A percentile compares a stretch with the other conserved stretches of the same genome.
phyloP scores from a whole-genome alignment of 2,888 invertebrate genomes.

The Cabera pusaria region DNA sequence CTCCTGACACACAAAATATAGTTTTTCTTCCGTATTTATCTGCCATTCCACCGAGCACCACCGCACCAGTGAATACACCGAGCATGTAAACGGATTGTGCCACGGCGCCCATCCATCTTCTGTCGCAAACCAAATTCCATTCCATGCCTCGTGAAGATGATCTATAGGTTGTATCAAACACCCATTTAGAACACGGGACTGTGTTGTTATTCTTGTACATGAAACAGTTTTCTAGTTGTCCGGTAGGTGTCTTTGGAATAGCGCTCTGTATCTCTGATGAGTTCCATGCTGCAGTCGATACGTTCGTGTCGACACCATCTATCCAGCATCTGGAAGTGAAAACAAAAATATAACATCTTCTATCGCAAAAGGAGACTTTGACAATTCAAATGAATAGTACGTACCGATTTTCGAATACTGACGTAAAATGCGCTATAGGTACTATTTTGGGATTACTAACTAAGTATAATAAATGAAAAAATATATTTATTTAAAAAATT shows the following conservation, averaged over 20 bases:
- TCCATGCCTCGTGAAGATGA: constrained; percentile 89
- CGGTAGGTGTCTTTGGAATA: constrained; percentile 81
- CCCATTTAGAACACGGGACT: constrained; percentile 79
- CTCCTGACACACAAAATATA: constrained; percentile 91
- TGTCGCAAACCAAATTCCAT: constrained; percentile 92
- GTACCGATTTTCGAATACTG: too few relatives aligned
- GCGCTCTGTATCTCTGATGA: constrained; percentile 77
- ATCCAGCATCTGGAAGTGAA: constrained; percentile 82
- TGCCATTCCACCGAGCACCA: constrained; percentile 90
- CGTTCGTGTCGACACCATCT: constrained; percentile 84
- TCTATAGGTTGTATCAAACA: constrained; percentile 89
- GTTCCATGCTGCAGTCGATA: constrained; percentile 80
- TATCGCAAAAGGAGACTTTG: too few relatives aligned
- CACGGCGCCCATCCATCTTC: constrained; percentile 91
- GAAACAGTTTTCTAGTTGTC: constrained; percentile 84
- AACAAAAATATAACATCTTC: too few relatives aligned
- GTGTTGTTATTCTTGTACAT: constrained; percentile 72
- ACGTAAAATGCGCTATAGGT: too few relatives aligned
- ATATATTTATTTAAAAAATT: too few relatives aligned
- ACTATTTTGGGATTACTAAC: too few relatives aligned
- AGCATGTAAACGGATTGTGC: constrained; percentile 92
- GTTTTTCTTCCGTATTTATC: constrained; percentile 92
- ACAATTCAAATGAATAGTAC: too few relatives aligned
- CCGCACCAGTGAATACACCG: constrained; percentile 93
- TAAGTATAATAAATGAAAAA: too few relatives aligned